These are phyloP conservation scores for Apistogramma diplotaenia DNA, from an alignment of 2,113 vertebrate genomes.

Conservation along the genomic window DNA sequence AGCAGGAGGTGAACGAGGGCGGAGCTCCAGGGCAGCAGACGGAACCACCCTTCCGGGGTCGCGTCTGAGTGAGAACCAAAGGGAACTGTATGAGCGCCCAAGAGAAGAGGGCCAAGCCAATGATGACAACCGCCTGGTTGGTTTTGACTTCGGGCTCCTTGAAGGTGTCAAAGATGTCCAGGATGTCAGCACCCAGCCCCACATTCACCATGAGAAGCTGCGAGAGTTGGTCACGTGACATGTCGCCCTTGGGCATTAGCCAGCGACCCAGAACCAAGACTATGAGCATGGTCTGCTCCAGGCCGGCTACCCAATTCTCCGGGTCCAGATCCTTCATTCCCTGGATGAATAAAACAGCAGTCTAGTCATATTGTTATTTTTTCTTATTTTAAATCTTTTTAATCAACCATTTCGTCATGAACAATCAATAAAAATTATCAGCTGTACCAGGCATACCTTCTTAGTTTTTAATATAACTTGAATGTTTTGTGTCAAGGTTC, in stretches of 20 bases:
- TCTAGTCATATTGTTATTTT: not conserved
- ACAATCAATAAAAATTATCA: not conserved
- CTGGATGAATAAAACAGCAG: conserved; percentile 48
- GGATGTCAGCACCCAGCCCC: conserved; percentile 77
- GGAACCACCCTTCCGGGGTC: not conserved
- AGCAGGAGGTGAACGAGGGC: conserved; percentile 44
- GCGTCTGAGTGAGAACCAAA: conserved; percentile 75
- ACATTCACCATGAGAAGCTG: conserved; percentile 79
- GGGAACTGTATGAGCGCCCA: conserved; percentile 81
- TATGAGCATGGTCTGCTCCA: conserved; percentile 81
- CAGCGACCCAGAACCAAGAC: conserved; percentile 78
- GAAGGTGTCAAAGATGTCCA: conserved; percentile 80
- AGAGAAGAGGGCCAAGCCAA: conserved; percentile 74
- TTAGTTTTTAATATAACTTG: not conserved
- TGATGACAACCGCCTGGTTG: conserved; percentile 61
- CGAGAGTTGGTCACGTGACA: conserved; percentile 79
- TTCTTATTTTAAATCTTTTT: no score
- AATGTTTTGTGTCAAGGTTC: not conserved
- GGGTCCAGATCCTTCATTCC: conserved; percentile 65
- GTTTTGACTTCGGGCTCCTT: conserved; percentile 72
- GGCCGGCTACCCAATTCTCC: conserved; percentile 73
- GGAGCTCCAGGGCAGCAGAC: not conserved
- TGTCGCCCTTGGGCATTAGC: conserved; percentile 80
- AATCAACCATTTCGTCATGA: not conserved
- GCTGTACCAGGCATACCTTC: not conserved